Evolutionary conservation across 2,888 invertebrate genomes (phyloP).

Genomic region (Melipona bicolor): DNA sequence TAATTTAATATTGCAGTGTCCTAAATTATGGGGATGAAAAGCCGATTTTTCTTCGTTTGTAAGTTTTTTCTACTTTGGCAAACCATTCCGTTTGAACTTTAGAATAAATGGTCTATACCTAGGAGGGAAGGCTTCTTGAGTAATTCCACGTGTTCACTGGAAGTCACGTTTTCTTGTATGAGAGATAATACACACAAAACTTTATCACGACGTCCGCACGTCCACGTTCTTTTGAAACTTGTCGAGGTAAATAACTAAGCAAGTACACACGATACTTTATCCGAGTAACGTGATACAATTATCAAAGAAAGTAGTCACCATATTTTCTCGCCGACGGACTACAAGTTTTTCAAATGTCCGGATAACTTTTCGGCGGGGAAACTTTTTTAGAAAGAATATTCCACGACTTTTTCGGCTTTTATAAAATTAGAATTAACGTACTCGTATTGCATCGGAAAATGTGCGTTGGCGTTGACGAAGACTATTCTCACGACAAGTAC

Average conservation of each 20-base stretch:
- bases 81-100: conserved; percentile 44
- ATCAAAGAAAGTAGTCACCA: too few species aligned
- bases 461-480: too few species aligned
- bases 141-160: conserved; percentile 62
- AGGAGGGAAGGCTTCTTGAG: conserved; percentile 46
- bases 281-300: too few species aligned
- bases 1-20: background rate
- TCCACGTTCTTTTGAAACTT: conserved; percentile 18
- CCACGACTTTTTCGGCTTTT: too few species aligned
- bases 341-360: too few species aligned
- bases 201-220: conserved; percentile 43
- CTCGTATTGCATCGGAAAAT: too few species aligned
- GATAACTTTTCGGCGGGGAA: too few species aligned
- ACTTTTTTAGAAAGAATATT: too few species aligned
- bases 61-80: conserved; percentile 16
- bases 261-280: background rate
- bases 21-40: background rate
- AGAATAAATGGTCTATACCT: conserved; percentile 46
- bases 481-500: too few species aligned
- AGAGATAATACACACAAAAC: conserved; percentile 54
- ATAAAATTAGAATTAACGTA: too few species aligned
- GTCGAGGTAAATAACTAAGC: background rate
- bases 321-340: too few species aligned
- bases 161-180: conserved; percentile 63
- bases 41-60: conserved; percentile 13